Conservation (phyloP, 2,797 vertebrate genomes). For the Ctenosaura bakeri region DNA sequence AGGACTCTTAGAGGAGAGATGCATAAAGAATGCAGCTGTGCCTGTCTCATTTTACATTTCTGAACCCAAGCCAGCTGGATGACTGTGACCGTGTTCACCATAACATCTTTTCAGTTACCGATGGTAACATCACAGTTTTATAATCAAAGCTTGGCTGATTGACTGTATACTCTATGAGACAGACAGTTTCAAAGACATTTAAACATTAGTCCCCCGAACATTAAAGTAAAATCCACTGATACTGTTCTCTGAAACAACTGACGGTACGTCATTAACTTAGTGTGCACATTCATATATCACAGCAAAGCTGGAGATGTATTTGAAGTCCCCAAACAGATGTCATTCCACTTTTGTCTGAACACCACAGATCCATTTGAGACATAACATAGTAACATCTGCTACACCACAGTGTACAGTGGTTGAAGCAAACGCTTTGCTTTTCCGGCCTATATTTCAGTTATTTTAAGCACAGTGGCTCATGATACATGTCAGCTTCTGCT, state of each 20-base stretch:
- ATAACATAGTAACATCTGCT: constrained; percentile 55
- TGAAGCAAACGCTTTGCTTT: constrained; percentile 23
- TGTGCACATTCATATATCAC: constrained; percentile 19
- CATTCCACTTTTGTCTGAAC: constrained; percentile 52
- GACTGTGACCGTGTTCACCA: neutral
- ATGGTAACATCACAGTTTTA: neutral
- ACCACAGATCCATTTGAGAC: constrained; percentile 41
- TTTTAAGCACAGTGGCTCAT: constrained; percentile 32
- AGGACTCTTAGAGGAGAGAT: constrained; percentile 8
- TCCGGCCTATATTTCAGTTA: constrained; percentile 45
- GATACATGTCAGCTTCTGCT: constrained; percentile 6
- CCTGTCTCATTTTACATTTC: neutral
- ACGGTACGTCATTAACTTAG: constrained; percentile 51
- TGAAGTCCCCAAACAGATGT: constrained; percentile 60
- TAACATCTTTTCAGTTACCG: constrained; percentile 7
- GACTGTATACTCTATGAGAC: constrained; percentile 28
- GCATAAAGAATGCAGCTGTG: constrained; percentile 39
- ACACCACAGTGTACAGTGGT: constrained; percentile 20
- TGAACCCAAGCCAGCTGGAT: constrained; percentile 3
- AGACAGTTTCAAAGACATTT: constrained; percentile 50
- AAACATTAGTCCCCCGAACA: neutral
- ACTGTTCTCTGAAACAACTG: constrained; percentile 53
- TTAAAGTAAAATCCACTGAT: constrained; percentile 41
- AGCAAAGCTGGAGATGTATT: constrained; percentile 57
- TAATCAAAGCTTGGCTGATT: constrained; percentile 22